Percentiles rank a stretch among this genome's conserved stretches.
Evolutionary conservation across 2,888 invertebrate species (phyloP).

Genomic region (Cephus runcator): DNA sequence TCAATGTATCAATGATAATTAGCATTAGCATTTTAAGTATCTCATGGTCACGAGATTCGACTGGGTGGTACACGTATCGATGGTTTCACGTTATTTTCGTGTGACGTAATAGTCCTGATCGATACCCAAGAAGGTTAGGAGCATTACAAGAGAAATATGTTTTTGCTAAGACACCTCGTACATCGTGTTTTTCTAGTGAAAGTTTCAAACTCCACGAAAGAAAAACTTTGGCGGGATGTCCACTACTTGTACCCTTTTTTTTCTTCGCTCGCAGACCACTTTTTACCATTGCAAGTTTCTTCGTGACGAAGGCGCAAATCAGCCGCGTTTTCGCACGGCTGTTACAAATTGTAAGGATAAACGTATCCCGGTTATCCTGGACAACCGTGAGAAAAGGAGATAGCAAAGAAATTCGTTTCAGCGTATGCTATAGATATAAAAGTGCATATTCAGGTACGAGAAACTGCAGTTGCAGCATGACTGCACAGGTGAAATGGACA

Average conservation of each 20-base stretch:
- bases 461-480: neutral
- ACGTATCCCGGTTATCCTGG: neutral
- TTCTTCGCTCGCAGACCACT: slow-evolving; percentile 39
- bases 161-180: neutral
- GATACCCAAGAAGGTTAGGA: neutral
- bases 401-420: neutral
- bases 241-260: neutral
- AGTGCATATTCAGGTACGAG: neutral
- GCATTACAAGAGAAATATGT: neutral
- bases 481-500: neutral
- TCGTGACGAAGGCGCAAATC: slow-evolving; percentile 20
- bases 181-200: neutral
- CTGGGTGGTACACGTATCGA: neutral
- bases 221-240: neutral
- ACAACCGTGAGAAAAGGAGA: neutral
- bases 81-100: neutral
- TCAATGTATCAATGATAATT: neutral
- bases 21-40: neutral
- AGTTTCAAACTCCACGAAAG: neutral
- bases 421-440: neutral
- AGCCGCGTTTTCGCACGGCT: neutral
- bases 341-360: neutral
- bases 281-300: slow-evolving; percentile 52
- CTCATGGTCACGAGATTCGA: neutral
- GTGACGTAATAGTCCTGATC: neutral